Percentiles rank a stretch among this genome's conserved stretches.
Evolutionary conservation across 2,888 invertebrate species (phyloP).

Genomic region (Ecliptopera silaceata): DNA sequence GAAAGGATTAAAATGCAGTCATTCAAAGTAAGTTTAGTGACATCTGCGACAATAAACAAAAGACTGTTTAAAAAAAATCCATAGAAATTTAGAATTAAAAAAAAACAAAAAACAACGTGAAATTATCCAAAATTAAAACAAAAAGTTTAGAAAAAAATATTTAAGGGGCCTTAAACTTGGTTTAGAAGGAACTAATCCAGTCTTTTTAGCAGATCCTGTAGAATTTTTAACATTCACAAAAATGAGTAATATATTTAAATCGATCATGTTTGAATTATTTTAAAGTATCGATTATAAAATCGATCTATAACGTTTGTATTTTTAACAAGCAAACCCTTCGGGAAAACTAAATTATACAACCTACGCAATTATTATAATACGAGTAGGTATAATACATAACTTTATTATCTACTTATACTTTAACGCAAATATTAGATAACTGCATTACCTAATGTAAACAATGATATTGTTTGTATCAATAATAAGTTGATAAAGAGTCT

Average conservation of each 20-base stretch:
- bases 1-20: slow-evolving; percentile 63
- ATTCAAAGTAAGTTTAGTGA: slow-evolving; percentile 69
- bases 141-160: too few species aligned
- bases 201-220: too few species aligned
- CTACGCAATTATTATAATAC: not conserved
- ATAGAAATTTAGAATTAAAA: not conserved
- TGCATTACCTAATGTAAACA: slow-evolving; percentile 8
- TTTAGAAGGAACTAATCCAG: too few species aligned
- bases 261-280: too few species aligned
- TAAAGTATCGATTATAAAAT: too few species aligned
- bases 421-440: not conserved
- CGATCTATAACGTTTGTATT: too few species aligned
- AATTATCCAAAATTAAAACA: too few species aligned
- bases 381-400: slow-evolving; percentile 8
- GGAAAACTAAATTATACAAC: not conserved
- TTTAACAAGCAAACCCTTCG: not conserved
- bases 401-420: not conserved
- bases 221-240: too few species aligned
- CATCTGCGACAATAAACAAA: not conserved
- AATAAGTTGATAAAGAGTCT: too few species aligned
- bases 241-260: too few species aligned
- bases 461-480: too few species aligned
- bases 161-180: too few species aligned
- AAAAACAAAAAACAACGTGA: not conserved
- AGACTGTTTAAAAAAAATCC: not conserved